These are phyloP conservation scores for Pseudonaja textilis DNA, from an alignment of 2,113 vertebrate species.

Conservation along the genomic window DNA sequence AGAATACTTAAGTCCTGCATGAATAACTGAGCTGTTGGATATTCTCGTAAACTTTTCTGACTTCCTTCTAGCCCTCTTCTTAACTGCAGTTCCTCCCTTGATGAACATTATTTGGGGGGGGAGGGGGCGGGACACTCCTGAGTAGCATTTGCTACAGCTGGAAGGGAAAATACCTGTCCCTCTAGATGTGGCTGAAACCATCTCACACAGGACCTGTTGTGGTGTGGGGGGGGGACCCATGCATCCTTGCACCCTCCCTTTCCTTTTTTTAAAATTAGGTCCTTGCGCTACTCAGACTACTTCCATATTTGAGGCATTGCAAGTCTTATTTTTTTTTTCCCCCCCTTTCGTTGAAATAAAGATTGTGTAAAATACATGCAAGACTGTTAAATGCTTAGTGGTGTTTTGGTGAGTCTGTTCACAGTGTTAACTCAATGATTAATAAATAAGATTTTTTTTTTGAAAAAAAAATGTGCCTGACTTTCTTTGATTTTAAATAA, in stretches of 20 bases:
- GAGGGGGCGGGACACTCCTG: too few relatives aligned
- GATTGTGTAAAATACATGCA: conserved; percentile 67
- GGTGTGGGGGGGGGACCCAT: neutral
- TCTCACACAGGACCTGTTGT: too few relatives aligned
- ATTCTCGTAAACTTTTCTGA: neutral
- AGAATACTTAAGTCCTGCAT: neutral
- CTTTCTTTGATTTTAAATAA: conserved; percentile 65
- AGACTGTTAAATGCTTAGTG: conserved; percentile 65
- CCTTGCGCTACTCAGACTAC: conserved; percentile 68
- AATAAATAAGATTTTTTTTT: conserved; percentile 53
- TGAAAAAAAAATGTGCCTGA: conserved; percentile 62
- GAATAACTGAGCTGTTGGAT: neutral
- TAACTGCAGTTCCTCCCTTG: neutral
- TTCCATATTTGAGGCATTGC: conserved; percentile 63
- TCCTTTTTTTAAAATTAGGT: conserved; percentile 41
- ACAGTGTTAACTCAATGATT: conserved; percentile 71
- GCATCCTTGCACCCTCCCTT: neutral
- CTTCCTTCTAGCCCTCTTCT: neutral
- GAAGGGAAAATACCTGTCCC: neutral
- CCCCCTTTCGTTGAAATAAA: neutral
- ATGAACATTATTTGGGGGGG: neutral
- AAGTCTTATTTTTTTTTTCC: conserved; percentile 52
- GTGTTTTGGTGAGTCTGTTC: conserved; percentile 68
- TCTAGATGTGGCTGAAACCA: neutral
- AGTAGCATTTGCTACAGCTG: neutral